These are phyloP conservation scores for Eurytoma californica DNA, from an alignment of 2,888 invertebrate species.

Conservation along the genomic window DNA sequence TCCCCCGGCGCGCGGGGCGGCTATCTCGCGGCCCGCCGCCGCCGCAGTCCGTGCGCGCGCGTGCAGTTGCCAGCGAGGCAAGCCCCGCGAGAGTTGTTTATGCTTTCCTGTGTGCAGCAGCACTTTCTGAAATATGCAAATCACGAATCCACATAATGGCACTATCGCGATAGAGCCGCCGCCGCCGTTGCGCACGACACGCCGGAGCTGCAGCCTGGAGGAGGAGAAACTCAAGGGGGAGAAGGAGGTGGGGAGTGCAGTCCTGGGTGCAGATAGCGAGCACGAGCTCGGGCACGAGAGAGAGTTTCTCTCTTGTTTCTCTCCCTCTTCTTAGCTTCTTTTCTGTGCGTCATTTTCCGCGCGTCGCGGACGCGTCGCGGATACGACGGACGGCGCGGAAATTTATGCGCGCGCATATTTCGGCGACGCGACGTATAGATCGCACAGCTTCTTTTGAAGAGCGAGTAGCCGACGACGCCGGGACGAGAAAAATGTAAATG, in stretches of 20 bases:
- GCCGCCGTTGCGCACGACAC: neutral
- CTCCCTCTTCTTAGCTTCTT: neutral
- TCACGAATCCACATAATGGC: conserved; percentile 73
- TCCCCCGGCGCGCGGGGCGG: neutral
- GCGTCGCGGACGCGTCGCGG: neutral
- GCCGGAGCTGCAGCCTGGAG: neutral
- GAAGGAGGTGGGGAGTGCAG: neutral
- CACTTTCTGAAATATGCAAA: conserved; percentile 75
- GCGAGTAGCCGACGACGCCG: too few species aligned
- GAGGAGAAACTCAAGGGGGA: neutral
- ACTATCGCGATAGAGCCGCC: conserved; percentile 64
- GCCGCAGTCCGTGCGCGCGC: conserved; percentile 65
- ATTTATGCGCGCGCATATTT: too few species aligned
- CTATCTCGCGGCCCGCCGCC: conserved; percentile 57
- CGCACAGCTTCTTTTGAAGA: too few species aligned
- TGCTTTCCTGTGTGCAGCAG: conserved; percentile 71
- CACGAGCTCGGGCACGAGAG: neutral
- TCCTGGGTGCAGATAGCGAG: too few species aligned
- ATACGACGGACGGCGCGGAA: neutral
- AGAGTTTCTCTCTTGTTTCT: neutral
- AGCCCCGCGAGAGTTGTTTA: conserved; percentile 70
- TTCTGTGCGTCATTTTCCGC: conserved; percentile 45
- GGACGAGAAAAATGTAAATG: too few species aligned
- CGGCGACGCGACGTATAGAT: too few species aligned
- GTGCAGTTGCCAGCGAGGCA: conserved; percentile 3